Conservation (phyloP, 2,797 vertebrate genomes). For the Uromys caudimaculatus region DNA sequence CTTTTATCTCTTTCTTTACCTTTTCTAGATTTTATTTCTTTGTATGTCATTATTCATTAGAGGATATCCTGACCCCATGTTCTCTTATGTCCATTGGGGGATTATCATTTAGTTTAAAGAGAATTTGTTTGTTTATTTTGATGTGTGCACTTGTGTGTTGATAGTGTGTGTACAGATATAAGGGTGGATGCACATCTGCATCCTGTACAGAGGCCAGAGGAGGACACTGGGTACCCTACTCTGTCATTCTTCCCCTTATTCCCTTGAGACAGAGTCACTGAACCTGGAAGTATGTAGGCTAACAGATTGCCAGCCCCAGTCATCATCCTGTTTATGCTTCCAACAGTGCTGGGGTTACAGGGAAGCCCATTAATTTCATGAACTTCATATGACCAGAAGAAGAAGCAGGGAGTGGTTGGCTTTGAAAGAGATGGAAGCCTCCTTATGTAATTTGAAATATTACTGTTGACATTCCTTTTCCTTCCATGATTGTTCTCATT, state of each 20-base stretch:
- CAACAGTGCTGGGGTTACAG: neutral
- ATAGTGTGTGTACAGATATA: too few relatives aligned
- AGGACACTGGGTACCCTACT: neutral
- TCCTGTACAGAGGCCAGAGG: neutral
- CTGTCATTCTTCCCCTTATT: neutral
- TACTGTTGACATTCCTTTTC: neutral
- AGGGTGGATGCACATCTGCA: neutral
- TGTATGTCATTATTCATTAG: neutral
- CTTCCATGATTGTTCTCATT: neutral
- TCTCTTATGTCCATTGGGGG: neutral
- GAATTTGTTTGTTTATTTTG: neutral
- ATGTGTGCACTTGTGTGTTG: neutral
- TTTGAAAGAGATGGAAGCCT: neutral
- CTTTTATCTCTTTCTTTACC: slow-evolving; percentile 13
- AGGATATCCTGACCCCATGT: neutral
- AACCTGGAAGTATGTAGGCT: neutral
- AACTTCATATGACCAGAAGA: neutral
- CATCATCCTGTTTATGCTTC: neutral
- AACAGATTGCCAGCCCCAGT: neutral
- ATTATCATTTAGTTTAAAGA: neutral
- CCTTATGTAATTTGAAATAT: neutral
- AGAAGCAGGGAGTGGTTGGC: too few relatives aligned
- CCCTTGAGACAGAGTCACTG: neutral
- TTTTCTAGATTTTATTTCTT: slow-evolving; percentile 39
- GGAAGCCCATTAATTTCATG: neutral